Evolutionary conservation across 2,888 invertebrate genomes (phyloP), one percentile per base, ranked within the genome.

Genomic region (Amblyteles armatorius): DNA sequence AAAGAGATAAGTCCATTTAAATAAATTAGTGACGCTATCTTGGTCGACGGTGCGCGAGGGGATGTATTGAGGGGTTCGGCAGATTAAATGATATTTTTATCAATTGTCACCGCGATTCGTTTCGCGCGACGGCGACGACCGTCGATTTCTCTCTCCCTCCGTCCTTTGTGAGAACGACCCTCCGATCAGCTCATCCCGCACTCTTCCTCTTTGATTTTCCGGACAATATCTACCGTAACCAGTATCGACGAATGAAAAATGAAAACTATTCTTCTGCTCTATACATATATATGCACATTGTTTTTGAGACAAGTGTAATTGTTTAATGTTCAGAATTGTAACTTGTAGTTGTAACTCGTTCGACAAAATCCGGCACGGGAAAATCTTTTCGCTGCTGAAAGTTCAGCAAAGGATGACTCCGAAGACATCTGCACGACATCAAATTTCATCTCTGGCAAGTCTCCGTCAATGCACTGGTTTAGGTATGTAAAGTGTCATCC

Each of bases 1-100:
- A 90, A 89, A 92, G 90, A 93, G 94, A 94, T 94, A 93, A 94
- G 91, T 93, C 92, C 92, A 93, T 94, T 94, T 93, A 93, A 94
- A 94, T 94, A 93, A 94, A 94, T 94, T 94, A 94, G 94, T 93
- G 91, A 93, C 90, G 92, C 93, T 94, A 93, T 93, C 93, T 93
- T 82, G 84, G 86, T 84, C 74, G 77, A 60, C 81, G 67, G 82
- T 86, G 85, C 80, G 87, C 85, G 85, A 68, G 73, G 73, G 77
- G 80, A 74, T 55, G 77, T 78, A 33, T 40, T 80, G 78, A 69
- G 72, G 82, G 68, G 29, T 72, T 76, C 77, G 76, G 79, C 79
- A 91, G 92, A 92, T 93, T 93, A 92, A 93, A 93, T 92, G 90
- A 92, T 93, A 92, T 93, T 93, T 93, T 92, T 93, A 94, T 93